These are phyloP conservation scores for Colletes latitarsis DNA, from an alignment of 1,140 invertebrate species.

Conservation along the genomic window DNA sequence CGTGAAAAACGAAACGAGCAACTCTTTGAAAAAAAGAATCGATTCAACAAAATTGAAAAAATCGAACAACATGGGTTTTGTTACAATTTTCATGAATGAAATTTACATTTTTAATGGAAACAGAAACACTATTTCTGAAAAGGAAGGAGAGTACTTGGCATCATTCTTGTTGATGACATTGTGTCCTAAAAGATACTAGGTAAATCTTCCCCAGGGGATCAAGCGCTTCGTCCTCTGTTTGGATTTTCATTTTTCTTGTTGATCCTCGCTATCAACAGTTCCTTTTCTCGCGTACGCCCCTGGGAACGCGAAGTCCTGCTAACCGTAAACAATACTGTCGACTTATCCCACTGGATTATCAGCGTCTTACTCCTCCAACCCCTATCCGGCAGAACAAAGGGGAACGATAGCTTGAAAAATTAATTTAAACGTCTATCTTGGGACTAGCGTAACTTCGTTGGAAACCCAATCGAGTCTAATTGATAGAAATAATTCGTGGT, in stretches of 20 bases:
- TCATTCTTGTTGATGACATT: background rate
- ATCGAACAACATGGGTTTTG: background rate
- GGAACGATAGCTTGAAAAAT: background rate
- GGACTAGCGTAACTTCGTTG: too few relatives aligned
- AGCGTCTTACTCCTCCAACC: too few relatives aligned
- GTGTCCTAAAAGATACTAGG: background rate
- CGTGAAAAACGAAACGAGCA: background rate
- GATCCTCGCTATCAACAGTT: background rate
- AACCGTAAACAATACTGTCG: constrained; percentile 5
- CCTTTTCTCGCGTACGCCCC: too few relatives aligned
- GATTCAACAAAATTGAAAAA: background rate
- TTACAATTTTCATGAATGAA: background rate
- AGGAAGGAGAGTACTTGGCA: background rate
- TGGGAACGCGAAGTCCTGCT: background rate
- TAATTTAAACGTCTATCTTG: too few relatives aligned
- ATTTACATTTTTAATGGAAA: background rate
- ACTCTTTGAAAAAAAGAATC: background rate
- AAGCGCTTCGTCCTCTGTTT: background rate
- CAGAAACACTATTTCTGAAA: background rate
- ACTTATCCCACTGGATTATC: background rate
- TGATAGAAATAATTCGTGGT: too few relatives aligned
- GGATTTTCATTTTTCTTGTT: constrained; percentile 6
- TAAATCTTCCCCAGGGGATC: background rate
- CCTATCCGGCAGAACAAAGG: background rate
- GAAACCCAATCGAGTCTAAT: too few relatives aligned